Evolutionary conservation across 1,140 invertebrate species (phyloP).

Genomic region (Thaumatotibia leucotreta): DNA sequence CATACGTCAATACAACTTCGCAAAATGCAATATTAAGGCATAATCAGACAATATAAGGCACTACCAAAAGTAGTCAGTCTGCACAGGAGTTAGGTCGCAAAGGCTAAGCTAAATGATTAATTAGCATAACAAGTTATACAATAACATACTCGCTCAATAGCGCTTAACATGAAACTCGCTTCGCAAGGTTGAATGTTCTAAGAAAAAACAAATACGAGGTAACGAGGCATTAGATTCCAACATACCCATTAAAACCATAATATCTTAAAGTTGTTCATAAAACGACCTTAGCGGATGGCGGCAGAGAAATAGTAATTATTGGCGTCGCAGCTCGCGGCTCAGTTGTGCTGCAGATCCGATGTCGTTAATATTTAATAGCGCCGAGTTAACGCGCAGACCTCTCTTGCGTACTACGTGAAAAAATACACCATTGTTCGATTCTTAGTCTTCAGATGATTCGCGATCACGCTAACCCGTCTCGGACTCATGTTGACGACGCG

Average conservation of each 20-base stretch:
- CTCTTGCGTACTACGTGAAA: not conserved
- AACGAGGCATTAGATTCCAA: not conserved
- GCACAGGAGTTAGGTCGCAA: not conserved
- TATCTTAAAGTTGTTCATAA: not conserved
- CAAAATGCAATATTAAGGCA: not conserved
- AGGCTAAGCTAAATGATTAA: not conserved
- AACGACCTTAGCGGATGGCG: not conserved
- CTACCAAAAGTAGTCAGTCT: not conserved
- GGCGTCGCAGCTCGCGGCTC: not conserved
- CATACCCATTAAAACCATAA: not conserved
- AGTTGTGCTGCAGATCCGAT: not conserved
- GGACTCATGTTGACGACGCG: not conserved
- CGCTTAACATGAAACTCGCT: not conserved
- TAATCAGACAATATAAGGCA: not conserved
- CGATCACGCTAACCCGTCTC: not conserved
- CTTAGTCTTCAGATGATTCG: not conserved
- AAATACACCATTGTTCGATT: conserved; percentile 2
- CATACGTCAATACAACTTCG: conserved; percentile 25
- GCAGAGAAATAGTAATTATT: not conserved
- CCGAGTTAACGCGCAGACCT: not conserved
- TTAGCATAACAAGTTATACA: conserved; percentile 1
- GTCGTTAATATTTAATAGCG: conserved; percentile 12
- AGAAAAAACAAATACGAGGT: not conserved
- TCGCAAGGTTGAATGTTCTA: not conserved
- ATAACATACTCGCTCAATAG: not conserved